A percentile compares a stretch with the other conserved stretches of the same genome.
Evolutionary conservation across 37 sponge, comb jelly and placozoan species (phyloP).

Genomic region (Diacarnus erythraeanus): DNA sequence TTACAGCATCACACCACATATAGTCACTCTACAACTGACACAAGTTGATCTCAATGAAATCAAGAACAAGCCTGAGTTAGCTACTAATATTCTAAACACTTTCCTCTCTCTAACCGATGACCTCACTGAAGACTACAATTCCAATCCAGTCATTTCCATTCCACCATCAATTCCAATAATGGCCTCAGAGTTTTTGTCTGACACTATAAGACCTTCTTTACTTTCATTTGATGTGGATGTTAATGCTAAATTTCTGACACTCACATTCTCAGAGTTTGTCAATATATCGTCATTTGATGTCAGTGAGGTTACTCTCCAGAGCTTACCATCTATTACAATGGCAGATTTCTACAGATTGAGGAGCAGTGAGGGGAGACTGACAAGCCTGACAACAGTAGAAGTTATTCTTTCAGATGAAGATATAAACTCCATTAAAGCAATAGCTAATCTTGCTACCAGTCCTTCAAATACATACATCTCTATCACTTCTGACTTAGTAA

Average conservation of each 20-base stretch:
- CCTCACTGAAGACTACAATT: conserved; percentile 53
- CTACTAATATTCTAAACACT: conserved; percentile 24
- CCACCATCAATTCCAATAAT: conserved; percentile 13
- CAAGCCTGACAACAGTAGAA: conserved; percentile 33
- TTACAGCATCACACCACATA: conserved; percentile 25
- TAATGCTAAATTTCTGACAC: conserved; percentile 48
- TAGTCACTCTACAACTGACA: conserved; percentile 52
- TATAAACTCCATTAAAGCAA: conserved; percentile 63
- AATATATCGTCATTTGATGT: conserved; percentile 66
- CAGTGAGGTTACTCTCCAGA: conserved; percentile 59
- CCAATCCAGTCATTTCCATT: conserved; percentile 42
- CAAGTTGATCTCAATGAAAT: conserved; percentile 68
- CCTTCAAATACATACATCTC: conserved; percentile 50
- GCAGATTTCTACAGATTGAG: conserved; percentile 26
- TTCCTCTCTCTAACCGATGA: conserved; percentile 47
- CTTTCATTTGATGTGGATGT: conserved; percentile 62
- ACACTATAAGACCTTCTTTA: conserved; percentile 51
- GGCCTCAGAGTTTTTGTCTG: conserved; percentile 38
- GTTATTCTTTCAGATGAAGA: conserved; percentile 53
- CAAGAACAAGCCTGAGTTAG: conserved; percentile 51
- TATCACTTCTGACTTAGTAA: conserved; percentile 35
- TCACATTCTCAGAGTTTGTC: conserved; percentile 73
- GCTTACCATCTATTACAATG: not conserved
- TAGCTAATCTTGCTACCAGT: conserved; percentile 60
- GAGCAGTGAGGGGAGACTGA: not conserved